Evolutionary conservation across 2,113 vertebrate species (phyloP).

Genomic region (Tupaia chinensis): DNA sequence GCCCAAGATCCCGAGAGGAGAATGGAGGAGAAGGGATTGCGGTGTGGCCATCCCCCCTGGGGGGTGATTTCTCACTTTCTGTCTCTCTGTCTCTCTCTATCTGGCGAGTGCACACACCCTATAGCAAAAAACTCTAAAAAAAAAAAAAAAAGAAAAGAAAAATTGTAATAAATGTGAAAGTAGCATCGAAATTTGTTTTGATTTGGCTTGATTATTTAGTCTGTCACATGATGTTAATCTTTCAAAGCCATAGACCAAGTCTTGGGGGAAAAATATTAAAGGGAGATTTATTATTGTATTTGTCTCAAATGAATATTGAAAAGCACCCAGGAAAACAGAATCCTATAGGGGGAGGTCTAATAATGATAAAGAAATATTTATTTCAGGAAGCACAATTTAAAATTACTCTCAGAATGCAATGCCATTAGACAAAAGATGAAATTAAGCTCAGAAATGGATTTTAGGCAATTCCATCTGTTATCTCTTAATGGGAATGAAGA

Average conservation of each 20-base stretch:
- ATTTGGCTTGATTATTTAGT: conserved; percentile 25
- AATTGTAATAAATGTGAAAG: conserved; percentile 7
- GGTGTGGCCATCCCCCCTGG: no score
- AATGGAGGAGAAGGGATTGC: no score
- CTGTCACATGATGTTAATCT: conserved; percentile 12
- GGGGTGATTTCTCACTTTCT: no score
- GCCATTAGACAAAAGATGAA: conserved; percentile 68
- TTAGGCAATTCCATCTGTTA: conserved; percentile 27
- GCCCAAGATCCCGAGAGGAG: no score
- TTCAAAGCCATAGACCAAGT: conserved; percentile 43
- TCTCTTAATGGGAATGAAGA: conserved; percentile 63
- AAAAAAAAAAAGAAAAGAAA: not conserved
- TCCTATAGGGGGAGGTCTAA: conserved; percentile 26
- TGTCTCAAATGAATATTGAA: conserved; percentile 66
- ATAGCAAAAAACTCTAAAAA: no score
- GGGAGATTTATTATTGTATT: conserved; percentile 63
- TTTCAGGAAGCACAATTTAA: conserved; percentile 63
- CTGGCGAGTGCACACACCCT: no score
- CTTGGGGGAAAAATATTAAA: conserved; percentile 58
- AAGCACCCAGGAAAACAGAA: conserved; percentile 45
- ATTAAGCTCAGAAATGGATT: conserved; percentile 65
- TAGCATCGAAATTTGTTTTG: conserved; percentile 26
- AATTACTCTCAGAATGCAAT: conserved; percentile 56
- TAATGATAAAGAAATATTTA: conserved; percentile 54
- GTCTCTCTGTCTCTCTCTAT: no score